phyloP scores from a whole-genome alignment of 2,113 vertebrate genomes.

The Aspidoscelis tigris region DNA sequence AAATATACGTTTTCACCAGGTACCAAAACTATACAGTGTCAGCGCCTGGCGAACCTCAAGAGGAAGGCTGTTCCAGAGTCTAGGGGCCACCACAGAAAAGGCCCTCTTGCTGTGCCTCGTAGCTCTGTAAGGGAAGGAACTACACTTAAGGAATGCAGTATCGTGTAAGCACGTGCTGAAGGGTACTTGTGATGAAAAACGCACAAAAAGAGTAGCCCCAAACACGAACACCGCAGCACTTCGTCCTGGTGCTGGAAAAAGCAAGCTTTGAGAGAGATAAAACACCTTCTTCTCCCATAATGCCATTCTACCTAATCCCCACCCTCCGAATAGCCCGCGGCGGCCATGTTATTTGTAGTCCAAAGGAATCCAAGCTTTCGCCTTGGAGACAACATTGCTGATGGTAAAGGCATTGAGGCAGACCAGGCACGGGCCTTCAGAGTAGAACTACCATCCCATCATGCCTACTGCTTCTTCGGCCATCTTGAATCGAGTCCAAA shows the following conservation, averaged over 20 bases:
- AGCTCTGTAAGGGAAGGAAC: too few species aligned
- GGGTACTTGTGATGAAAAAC: not conserved
- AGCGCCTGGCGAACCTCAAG: too few species aligned
- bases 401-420: not conserved
- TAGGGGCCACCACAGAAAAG: too few species aligned
- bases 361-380: not conserved
- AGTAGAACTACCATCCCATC: slow-evolving; percentile 14
- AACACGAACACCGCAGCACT: not conserved
- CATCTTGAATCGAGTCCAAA: not conserved
- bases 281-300: not conserved
- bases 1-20: too few species aligned
- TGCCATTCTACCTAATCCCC: not conserved
- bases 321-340: too few species aligned
- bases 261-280: not conserved
- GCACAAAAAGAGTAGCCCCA: not conserved
- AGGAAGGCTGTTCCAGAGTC: too few species aligned
- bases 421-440: not conserved
- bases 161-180: not conserved
- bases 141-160: too few species aligned
- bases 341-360: slow-evolving; percentile 13
- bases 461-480: not conserved
- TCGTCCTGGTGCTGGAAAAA: not conserved
- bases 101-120: too few species aligned
- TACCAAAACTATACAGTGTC: too few species aligned
- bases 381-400: not conserved